Evolutionary conservation across 2,797 vertebrate species (phyloP).

Genomic region (Catharus ustulatus): DNA sequence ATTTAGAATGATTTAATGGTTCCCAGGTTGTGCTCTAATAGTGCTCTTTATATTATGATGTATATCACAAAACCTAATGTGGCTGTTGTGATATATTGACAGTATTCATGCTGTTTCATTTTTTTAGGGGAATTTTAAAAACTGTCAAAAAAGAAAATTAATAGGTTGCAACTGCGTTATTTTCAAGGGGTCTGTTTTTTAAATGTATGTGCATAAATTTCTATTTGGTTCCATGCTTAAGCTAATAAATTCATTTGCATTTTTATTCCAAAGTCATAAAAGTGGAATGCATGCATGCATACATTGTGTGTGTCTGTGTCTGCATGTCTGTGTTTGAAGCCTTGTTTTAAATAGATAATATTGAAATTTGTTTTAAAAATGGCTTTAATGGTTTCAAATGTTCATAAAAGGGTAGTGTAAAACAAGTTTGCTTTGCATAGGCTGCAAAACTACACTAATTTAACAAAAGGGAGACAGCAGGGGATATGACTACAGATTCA

Average conservation of each 20-base stretch:
- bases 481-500: neutral
- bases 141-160: slow-evolving; percentile 82
- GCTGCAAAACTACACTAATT: slow-evolving; percentile 33
- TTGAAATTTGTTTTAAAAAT: slow-evolving; percentile 61
- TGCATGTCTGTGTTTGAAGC: slow-evolving; percentile 24
- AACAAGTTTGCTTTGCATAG: slow-evolving; percentile 13
- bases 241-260: slow-evolving; percentile 82
- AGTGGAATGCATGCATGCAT: slow-evolving; percentile 10
- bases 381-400: slow-evolving; percentile 24
- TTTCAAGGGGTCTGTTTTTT: slow-evolving; percentile 75
- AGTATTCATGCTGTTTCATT: slow-evolving; percentile 88
- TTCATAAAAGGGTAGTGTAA: neutral
- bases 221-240: slow-evolving; percentile 75
- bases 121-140: slow-evolving; percentile 82
- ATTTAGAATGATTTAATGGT: slow-evolving; percentile 99
- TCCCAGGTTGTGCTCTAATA: slow-evolving; percentile 99
- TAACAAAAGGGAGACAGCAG: slow-evolving; percentile 27
- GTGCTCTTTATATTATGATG: slow-evolving; percentile 98
- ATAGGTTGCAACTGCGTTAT: slow-evolving; percentile 79
- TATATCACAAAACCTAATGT: slow-evolving; percentile 99
- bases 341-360: slow-evolving; percentile 36
- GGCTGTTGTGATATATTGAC: slow-evolving; percentile 96
- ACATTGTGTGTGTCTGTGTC: neutral
- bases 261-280: slow-evolving; percentile 78
- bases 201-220: slow-evolving; percentile 82